A percentile compares a stretch with the other conserved stretches of the same genome.
phyloP scores from a whole-genome alignment of 2,113 vertebrate genomes.

The Leucoraja erinaceus region DNA sequence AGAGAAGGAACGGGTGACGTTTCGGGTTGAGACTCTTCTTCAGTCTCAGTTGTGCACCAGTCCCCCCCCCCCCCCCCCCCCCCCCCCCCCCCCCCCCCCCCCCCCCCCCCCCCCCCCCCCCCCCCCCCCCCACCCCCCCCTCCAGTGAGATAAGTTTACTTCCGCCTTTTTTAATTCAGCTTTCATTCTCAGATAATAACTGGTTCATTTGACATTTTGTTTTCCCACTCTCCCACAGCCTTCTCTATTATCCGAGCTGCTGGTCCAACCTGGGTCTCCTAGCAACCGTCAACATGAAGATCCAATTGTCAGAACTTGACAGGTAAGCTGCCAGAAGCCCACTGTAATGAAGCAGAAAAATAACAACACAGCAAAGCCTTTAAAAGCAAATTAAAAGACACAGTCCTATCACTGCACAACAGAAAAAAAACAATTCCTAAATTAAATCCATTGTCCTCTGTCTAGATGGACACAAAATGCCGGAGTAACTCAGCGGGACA shows the following conservation, averaged over 20 bases:
- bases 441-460: background rate
- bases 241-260: conserved; percentile 22
- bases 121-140: no score
- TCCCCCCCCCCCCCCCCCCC: no score
- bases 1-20: no score
- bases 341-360: background rate
- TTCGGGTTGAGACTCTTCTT: no score
- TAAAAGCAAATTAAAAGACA: background rate
- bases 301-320: conserved; percentile 27
- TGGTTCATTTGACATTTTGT: background rate
- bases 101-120: no score
- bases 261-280: conserved; percentile 16
- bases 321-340: background rate
- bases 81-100: no score
- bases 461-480: background rate
- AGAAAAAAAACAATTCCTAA: background rate
- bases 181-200: background rate
- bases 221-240: background rate
- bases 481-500: no score
- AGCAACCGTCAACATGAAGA: conserved; percentile 20
- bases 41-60: no score
- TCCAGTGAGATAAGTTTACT: background rate
- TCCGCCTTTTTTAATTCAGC: background rate
- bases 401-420: background rate
- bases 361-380: conserved; percentile 9